Conservation (phyloP, 1,140 invertebrate genomes). For the Vanessa tameamea region DNA sequence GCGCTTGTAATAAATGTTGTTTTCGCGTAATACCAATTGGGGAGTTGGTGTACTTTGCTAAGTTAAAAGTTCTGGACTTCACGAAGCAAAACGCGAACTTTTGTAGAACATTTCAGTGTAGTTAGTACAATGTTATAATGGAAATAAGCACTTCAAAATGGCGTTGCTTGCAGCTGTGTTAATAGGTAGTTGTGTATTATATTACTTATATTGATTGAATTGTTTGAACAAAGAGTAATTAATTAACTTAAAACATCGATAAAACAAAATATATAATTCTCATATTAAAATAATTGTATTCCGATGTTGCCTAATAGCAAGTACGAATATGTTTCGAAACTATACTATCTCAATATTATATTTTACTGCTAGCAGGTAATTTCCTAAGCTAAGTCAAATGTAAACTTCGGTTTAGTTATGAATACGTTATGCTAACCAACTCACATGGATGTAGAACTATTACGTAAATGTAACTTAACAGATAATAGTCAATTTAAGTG, state of each 20-base stretch:
- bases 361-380: neutral
- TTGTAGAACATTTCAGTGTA: constrained; percentile 81
- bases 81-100: constrained; percentile 81
- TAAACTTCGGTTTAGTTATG: constrained; percentile 11
- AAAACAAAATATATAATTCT: constrained; percentile 4
- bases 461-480: constrained; percentile 18
- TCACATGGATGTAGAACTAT: constrained; percentile 10
- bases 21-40: constrained; percentile 76
- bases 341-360: neutral
- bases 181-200: constrained; percentile 50
- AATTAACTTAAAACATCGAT: neutral
- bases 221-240: neutral
- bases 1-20: constrained; percentile 78
- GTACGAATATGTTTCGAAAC: neutral
- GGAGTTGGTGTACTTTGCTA: constrained; percentile 68
- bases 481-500: constrained; percentile 23
- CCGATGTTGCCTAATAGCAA: too few species aligned
- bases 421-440: constrained; percentile 18
- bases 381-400: constrained; percentile 4
- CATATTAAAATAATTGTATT: too few species aligned
- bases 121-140: constrained; percentile 81
- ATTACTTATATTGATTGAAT: constrained; percentile 24
- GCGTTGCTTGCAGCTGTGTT: constrained; percentile 75
- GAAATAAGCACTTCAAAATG: constrained; percentile 81
- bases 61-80: constrained; percentile 79